phyloP scores from a whole-genome alignment of 37 sponge, comb jelly and placozoan species.

The Halisarca cf. caerulea region DNA sequence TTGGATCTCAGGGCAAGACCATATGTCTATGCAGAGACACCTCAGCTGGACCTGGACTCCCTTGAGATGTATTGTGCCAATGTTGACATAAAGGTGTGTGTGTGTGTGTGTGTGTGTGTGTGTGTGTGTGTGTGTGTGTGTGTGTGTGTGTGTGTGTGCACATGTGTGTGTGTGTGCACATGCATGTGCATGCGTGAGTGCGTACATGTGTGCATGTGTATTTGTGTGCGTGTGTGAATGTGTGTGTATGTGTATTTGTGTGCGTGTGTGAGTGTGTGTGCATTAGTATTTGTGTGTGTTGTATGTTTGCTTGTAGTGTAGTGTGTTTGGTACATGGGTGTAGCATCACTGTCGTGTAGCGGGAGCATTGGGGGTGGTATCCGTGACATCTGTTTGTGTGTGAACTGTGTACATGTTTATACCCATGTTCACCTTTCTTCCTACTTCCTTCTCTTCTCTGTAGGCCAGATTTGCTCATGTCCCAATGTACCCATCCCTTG shows the following conservation, averaged over 20 bases:
- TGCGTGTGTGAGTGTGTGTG: not conserved
- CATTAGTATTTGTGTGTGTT: not conserved
- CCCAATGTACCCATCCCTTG: constrained; percentile 66
- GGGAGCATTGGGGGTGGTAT: not conserved
- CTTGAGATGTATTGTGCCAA: constrained; percentile 49
- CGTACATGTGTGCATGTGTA: too few relatives aligned
- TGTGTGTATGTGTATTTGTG: not conserved
- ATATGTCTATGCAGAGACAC: constrained; percentile 72
- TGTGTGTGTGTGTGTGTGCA: not conserved
- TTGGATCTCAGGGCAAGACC: constrained; percentile 69
- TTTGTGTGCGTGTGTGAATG: not conserved
- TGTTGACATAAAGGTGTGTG: constrained; percentile 35
- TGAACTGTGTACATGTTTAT: not conserved
- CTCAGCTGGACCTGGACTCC: constrained; percentile 77
- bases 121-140: constrained; percentile 2
- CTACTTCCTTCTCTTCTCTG: not conserved
- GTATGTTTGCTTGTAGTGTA: not conserved
- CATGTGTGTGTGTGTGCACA: not conserved
- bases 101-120: not conserved
- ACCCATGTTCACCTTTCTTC: not conserved
- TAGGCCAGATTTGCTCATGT: constrained; percentile 68
- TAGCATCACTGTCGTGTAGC: too few relatives aligned
- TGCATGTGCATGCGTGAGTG: too few relatives aligned
- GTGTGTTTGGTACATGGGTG: not conserved
- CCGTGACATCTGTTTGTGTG: constrained; percentile 1